Base-by-base conservation (phyloP, 2,113 vertebrate genomes). In the Sitta europaea region DNA sequence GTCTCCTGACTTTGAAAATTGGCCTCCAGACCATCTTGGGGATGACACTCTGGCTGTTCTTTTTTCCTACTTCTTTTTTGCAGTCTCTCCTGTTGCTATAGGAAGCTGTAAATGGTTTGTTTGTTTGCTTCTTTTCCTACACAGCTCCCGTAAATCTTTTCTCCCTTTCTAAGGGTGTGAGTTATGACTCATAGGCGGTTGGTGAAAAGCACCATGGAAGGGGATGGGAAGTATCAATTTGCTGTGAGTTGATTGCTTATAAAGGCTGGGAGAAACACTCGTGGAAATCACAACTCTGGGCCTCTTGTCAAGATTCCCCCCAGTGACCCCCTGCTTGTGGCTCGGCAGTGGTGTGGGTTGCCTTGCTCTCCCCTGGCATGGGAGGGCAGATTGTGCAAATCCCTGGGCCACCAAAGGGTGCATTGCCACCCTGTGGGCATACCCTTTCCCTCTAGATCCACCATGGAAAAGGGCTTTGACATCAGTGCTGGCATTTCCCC, bases 321-420 rank as follows among this genome's bases (percentile, higher is more conserved):
- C n/a, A n/a, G n/a, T 0, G 2, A 53, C 14, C 11, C 42, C 9
- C 2, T 57, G 48, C 50, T 66, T 0, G 1, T 61, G 54, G 43
- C 53, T 17, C 11, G 48, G 59, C 54, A 57, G 5, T 28, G 31
- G 4, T 4, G 19, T 6, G 67, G 72, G 11, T 31, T 24, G 4
- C 0, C 1, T 12, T 45, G 48, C 21, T 65, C 8, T 78, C 9
- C 36, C 73, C 73, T 25, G 73, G 57, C 1, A 0, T 12, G 27
- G 47, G 51, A 31, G 0, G 1, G 28, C 38, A 0, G 1, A 8
- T 67, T 0, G 2, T 14, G 14, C 12, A 27, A 59, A 57, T 38
- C 57, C 50, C 42, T 24, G 38, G 62, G 62, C 20, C 55, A 65
- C 54, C 47, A 48, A 57, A 58, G 65, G 54, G 48, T 78, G 57